Base-by-base conservation (phyloP, 2,888 invertebrate genomes). In the Teleiodes luculella region DNA sequence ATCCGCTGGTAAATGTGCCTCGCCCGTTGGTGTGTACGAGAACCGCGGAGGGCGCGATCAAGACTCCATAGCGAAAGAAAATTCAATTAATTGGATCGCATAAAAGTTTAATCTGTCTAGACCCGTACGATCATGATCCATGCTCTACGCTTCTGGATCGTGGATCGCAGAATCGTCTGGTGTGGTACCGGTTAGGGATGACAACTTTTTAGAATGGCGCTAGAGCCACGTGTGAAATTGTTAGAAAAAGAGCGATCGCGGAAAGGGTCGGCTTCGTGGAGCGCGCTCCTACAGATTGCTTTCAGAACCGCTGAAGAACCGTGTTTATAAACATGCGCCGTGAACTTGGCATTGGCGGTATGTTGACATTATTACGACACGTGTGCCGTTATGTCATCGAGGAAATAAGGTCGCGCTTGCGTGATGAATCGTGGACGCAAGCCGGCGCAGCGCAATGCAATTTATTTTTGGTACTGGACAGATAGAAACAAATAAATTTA, bases 271-370 rank as follows among this genome's bases (percentile, higher is more conserved):
- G 43, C 43, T 24, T 43, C 43, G n/a, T n/a, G 20, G 43, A 7
- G 43, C 43, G 16, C 20, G 13, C 36, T 50, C 11, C 48, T 20
- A 30, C n/a, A 35, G n/a, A 51, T 51, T 36, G 24, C 37, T 51
- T 30, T 51, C 39, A 41, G 31, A 41, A 16, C 31, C 16, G 14
- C 37, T 45, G 55, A 55, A 51, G 55, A 55, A 14, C 39, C n/a
- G 20, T 54, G 55, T 55, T 55, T 56, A 56, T 56, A 56, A 56
- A 56, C 55, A 56, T 49, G 14, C 8, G 18, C 47, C 45, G 45
- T 61, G 61, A 61, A 61, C 61, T 61, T 59, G 61, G 57, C 61
- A 61, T 59, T 59, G 59, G 37, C 43, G 36, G 46, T 50, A 43
- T 59, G 56, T 59, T 61, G 59, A 59, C 59, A 59, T 57, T 53